Conservation (phyloP, 2,888 invertebrate species). For the Cetonia aurata region DNA sequence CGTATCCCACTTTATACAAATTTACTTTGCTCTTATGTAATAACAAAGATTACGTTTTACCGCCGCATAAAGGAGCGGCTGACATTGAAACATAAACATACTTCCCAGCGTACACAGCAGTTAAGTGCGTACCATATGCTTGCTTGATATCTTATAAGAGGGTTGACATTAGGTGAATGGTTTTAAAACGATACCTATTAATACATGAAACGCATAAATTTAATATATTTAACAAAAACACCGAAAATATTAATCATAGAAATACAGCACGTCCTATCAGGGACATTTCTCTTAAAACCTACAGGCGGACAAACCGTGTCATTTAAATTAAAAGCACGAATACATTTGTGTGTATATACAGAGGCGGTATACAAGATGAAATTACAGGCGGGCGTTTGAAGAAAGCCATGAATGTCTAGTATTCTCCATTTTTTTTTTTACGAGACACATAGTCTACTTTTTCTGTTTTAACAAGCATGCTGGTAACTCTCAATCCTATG, state of each 20-base stretch:
- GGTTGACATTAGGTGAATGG: conserved; percentile 43
- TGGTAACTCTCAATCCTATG: conserved; percentile 25
- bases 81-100: conserved; percentile 48
- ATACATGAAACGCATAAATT: conserved; percentile 17
- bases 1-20: neutral
- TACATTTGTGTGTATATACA: conserved; percentile 34
- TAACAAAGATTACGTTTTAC: conserved; percentile 22
- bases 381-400: conserved; percentile 37
- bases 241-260: conserved; percentile 30
- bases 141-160: conserved; percentile 30
- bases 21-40: conserved; percentile 32
- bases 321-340: conserved; percentile 35
- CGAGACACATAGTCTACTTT: conserved; percentile 20
- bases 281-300: conserved; percentile 16
- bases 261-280: conserved; percentile 5
- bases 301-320: conserved; percentile 6
- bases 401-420: conserved; percentile 40
- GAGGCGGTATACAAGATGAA: conserved; percentile 37
- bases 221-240: conserved; percentile 26
- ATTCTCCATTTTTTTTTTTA: conserved; percentile 37
- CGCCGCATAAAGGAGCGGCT: conserved; percentile 45
- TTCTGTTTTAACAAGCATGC: conserved; percentile 33
- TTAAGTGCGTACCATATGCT: conserved; percentile 49
- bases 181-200: conserved; percentile 31
- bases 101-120: conserved; percentile 42